Base-by-base conservation (phyloP, 2,797 vertebrate genomes). In the Gephyroberyx darwinii region DNA sequence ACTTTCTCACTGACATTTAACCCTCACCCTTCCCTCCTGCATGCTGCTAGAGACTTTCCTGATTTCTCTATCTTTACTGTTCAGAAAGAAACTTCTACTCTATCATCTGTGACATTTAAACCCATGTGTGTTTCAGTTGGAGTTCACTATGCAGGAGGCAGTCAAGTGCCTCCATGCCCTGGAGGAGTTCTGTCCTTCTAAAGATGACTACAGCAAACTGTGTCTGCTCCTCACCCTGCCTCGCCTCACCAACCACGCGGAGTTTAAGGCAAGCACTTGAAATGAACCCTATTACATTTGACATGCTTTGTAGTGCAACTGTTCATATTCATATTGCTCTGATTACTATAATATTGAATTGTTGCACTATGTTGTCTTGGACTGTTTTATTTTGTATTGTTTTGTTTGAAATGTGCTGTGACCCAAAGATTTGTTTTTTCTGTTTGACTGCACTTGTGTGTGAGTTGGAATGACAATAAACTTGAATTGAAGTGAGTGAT, bases 121-220 rank as follows among this genome's bases (percentile, higher is more conserved):
- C 19, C 43, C 61, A 1, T 51, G 8, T 51, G 52, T 79, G 76
- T 89, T 85, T 2, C 66, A 99, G 98, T 80, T 99, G 93, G 98
- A 99, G 78, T 95, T 96, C 57, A 99, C 98, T 31, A 99, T 99
- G 98, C 96, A 99, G 69, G 98, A 99, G 89, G 98, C 98, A 7
- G 98, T 99, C 33, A 98, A 98, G 77, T 99, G 96, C 89, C 95
- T 99, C 19, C 98, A 99, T 0, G 93, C 94, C 0, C 86, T 99
- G 68, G 98, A 99, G 86, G 97, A 99, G 57, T 98, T 96, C 67
- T 99, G 97, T 69, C 93, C 97, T 30, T 95, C 95, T 17, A 99
- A 99, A 93, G 98, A 99, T 0, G 98, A 99, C 89, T 99, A 99
- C 82, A 99, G 98, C 72, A 98, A 99, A 78, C 94, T 99, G 48